Percentiles rank a stretch among this genome's conserved stretches.
Evolutionary conservation across 2,888 invertebrate genomes (phyloP).

Genomic region (Norana najaformis): DNA sequence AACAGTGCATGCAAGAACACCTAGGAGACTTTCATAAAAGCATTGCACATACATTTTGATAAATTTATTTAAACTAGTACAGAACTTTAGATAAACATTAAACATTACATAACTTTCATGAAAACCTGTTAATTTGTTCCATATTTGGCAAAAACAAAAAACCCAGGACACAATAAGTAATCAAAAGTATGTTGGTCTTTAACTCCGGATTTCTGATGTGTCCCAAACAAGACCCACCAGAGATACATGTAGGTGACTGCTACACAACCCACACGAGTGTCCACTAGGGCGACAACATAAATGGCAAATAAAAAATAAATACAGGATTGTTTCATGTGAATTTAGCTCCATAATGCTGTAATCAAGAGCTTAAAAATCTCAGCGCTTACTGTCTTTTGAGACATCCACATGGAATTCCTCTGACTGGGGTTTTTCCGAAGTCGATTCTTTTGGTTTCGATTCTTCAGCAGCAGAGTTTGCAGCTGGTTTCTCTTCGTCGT

Average conservation of each 20-base stretch:
- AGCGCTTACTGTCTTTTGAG: slow-evolving; percentile 3
- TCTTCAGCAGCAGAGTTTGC: slow-evolving; percentile 21
- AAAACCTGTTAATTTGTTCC: too few species aligned
- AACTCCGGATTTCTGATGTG: too few species aligned
- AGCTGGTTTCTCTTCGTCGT: slow-evolving; percentile 27
- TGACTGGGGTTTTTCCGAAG: not conserved
- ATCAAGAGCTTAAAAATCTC: not conserved
- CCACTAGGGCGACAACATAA: not conserved
- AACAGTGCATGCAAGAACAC: not conserved
- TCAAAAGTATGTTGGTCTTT: too few species aligned
- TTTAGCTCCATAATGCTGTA: not conserved
- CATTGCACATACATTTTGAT: not conserved
- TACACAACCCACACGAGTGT: not conserved
- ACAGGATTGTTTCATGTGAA: not conserved
- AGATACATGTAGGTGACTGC: not conserved
- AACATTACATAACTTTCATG: not conserved
- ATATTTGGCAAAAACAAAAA: too few species aligned
- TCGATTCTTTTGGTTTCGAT: not conserved
- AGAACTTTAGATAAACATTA: not conserved
- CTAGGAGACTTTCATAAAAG: not conserved
- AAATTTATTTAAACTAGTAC: too few species aligned
- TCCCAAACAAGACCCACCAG: not conserved
- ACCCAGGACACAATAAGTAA: too few species aligned
- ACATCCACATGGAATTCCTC: slow-evolving; percentile 25
- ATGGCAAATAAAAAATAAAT: not conserved